A percentile compares a stretch with the other conserved stretches of the same genome.
These are phyloP conservation scores for Drosophila buzzatii DNA, from an alignment of 2,888 invertebrate genomes.

Conservation along the genomic window DNA sequence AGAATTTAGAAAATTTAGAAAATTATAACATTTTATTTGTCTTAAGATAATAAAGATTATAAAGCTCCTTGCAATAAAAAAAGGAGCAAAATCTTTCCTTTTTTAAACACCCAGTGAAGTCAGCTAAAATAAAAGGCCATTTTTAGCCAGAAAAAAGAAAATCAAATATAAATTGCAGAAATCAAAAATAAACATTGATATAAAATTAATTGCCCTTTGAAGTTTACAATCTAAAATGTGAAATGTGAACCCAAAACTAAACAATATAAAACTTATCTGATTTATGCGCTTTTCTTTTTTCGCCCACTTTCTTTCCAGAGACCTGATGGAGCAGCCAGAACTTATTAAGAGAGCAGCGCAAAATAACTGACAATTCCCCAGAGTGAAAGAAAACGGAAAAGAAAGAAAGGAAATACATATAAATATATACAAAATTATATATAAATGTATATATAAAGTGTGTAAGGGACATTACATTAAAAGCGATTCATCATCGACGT, in stretches of 20 bases:
- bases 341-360: constrained; percentile 20
- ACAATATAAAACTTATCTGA: constrained; percentile 8
- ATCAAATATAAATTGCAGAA: neutral
- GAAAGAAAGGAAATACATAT: constrained; percentile 9
- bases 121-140: neutral
- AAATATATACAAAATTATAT: neutral
- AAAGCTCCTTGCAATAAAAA: no score
- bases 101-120: neutral
- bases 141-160: neutral
- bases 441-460: constrained; percentile 3
- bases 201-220: neutral
- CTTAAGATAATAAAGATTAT: no score
- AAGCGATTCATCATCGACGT: constrained; percentile 70
- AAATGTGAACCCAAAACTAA: neutral
- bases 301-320: constrained; percentile 17
- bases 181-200: neutral
- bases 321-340: constrained; percentile 13
- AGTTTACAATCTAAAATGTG: constrained; percentile 1
- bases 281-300: constrained; percentile 17
- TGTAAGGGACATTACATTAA: constrained; percentile 61
- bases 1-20: no score
- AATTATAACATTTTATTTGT: no score
- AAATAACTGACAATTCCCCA: constrained; percentile 13
- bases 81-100: no score
- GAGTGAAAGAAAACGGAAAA: constrained; percentile 15